Evolutionary conservation across 2,888 invertebrate genomes (phyloP).

Genomic region (Habroteleia sp.): DNA sequence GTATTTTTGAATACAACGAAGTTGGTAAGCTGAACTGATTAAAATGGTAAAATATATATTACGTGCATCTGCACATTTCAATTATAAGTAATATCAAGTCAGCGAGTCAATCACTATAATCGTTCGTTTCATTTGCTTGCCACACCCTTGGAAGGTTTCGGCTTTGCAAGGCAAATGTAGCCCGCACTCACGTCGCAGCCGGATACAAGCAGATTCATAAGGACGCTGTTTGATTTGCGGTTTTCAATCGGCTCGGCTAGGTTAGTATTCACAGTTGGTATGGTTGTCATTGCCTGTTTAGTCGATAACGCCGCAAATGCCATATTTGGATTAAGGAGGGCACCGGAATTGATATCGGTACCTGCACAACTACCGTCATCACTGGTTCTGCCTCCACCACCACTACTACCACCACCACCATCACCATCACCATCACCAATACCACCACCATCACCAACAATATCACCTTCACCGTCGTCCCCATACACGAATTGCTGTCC

Average conservation of each 20-base stretch:
- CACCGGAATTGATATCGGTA: slow-evolving; percentile 20
- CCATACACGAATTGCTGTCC: slow-evolving; percentile 28
- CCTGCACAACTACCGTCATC: slow-evolving; percentile 56
- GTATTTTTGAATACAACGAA: slow-evolving; percentile 19
- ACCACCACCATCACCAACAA: slow-evolving; percentile 29
- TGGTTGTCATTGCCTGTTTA: slow-evolving; percentile 10
- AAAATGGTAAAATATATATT: slow-evolving; percentile 27
- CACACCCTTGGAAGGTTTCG: slow-evolving; percentile 76
- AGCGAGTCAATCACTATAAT: slow-evolving; percentile 32
- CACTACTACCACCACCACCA: slow-evolving; percentile 45
- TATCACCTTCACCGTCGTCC: slow-evolving; percentile 52
- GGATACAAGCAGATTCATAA: slow-evolving; percentile 97
- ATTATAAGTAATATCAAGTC: slow-evolving; percentile 14
- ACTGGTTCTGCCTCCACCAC: slow-evolving; percentile 47
- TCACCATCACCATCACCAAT: slow-evolving; percentile 35
- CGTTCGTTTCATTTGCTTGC: slow-evolving; percentile 74
- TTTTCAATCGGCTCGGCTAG: slow-evolving; percentile 31
- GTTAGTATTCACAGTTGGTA: slow-evolving; percentile 3
- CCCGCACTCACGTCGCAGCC: slow-evolving; percentile 97
- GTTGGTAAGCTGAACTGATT: slow-evolving; percentile 27
- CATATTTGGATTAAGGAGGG: slow-evolving; percentile 22
- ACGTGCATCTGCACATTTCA: slow-evolving; percentile 22
- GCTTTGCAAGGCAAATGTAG: slow-evolving; percentile 89
- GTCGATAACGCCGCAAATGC: slow-evolving; percentile 31
- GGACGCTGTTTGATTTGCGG: slow-evolving; percentile 88